Evolutionary conservation across 2,888 invertebrate species (phyloP).

Genomic region (Nasonia oneida): DNA sequence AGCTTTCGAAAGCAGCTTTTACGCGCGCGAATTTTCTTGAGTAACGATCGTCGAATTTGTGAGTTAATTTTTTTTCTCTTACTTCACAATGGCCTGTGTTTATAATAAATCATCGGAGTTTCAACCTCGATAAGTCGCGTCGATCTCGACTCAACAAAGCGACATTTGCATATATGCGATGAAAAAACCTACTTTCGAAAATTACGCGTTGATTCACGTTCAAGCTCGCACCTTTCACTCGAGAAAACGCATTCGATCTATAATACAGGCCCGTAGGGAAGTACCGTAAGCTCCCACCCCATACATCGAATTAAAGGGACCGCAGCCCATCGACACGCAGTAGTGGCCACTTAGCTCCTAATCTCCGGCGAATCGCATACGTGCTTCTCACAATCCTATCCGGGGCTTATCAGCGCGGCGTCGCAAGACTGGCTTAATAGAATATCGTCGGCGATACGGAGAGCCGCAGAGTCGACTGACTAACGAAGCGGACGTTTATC

Average conservation of each 20-base stretch:
- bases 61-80: background rate
- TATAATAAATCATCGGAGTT: too few relatives aligned
- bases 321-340: background rate
- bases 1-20: background rate
- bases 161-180: constrained; percentile 4
- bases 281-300: background rate
- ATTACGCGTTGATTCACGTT: constrained; percentile 26
- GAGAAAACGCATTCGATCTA: background rate
- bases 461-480: background rate
- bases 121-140: too few relatives aligned
- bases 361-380: background rate
- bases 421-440: background rate
- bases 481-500: constrained; percentile 62
- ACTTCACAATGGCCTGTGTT: background rate
- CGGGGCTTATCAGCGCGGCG: background rate
- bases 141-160: background rate
- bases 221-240: constrained; percentile 1
- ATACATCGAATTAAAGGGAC: constrained; percentile 12
- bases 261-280: background rate
- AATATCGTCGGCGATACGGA: background rate
- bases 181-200: background rate
- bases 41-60: background rate
- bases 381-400: constrained; percentile 11
- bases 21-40: background rate
- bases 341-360: background rate